These are phyloP conservation scores for Ondatra zibethicus DNA, from an alignment of 2,113 vertebrate genomes.

Conservation along the genomic window DNA sequence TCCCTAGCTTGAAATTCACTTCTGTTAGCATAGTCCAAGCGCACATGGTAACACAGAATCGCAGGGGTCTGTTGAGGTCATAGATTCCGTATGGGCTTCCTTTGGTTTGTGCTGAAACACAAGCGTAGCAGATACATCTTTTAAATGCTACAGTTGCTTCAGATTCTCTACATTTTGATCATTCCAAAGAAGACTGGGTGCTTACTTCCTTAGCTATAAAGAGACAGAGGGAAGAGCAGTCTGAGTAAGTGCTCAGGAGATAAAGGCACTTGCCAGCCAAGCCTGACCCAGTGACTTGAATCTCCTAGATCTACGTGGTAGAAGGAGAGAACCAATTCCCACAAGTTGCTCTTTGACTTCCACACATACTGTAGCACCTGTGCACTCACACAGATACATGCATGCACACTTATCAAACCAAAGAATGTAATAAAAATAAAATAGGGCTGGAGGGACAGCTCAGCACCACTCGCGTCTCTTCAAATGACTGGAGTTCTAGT, in stretches of 20 bases:
- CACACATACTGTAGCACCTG: background rate
- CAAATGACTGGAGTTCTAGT: background rate
- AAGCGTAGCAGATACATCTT: background rate
- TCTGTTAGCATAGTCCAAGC: conserved; percentile 10
- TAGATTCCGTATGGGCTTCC: background rate
- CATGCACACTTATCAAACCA: background rate
- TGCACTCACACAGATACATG: background rate
- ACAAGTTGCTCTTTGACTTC: background rate
- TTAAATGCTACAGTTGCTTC: background rate
- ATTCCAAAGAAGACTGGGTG: background rate
- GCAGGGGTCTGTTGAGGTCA: background rate
- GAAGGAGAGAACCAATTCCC: background rate
- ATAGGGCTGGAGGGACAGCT: background rate
- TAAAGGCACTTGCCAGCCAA: background rate
- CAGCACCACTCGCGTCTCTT: background rate
- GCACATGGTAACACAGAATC: background rate
- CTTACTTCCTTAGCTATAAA: background rate
- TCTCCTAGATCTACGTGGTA: background rate
- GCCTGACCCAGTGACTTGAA: background rate
- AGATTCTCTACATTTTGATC: conserved; percentile 15
- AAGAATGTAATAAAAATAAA: background rate
- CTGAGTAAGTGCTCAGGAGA: background rate
- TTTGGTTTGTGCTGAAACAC: background rate
- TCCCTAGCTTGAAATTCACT: background rate
- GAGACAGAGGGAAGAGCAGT: background rate